Evolutionary conservation across 2,113 vertebrate species (phyloP), one percentile per base, ranked within the genome.

Genomic region (Callorhinus ursinus): DNA sequence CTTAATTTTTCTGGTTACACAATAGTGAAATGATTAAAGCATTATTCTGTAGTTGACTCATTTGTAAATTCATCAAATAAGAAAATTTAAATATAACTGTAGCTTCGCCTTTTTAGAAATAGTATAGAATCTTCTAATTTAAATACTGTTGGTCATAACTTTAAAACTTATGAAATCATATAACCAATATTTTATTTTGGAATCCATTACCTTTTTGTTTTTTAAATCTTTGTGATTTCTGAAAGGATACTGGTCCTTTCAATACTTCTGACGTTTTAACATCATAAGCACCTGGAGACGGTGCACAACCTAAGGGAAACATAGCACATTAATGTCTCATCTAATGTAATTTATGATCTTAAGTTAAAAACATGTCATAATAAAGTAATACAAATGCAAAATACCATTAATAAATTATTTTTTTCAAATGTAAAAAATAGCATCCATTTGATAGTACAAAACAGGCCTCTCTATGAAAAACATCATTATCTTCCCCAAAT

Each of bases 241-340:
- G 99, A 98, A 99, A 99, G 5, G 99, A 99, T 36, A 98, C 98
- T 5, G 98, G 98, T 95, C 99, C 99, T 96, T 98, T 99, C 16
- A 85, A 59, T 10, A 69, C 42, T 0, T 99, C 99, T 42, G 98
- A 98, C 6, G 98, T 69, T 97, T 98, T 99, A n/a, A 99, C 89
- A 15, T 99, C 99, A 67, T 98, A 98, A 77, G 99, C 96, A 12
- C 99, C 99, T 33, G 98, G 99, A 57, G 99, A 90, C 2, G 99
- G 99, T 10, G 98, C 98, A 97, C 98, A 98, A 7, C 98, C 99
- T 99, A 74, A 28, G 98, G 93, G 86, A 79, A 90, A 95, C 10
- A 93, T 0, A 15, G 88, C 36, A 96, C n/a, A 90, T 97, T 69
- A 72, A 74, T 22, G 1, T 57, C 4, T 89, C 9, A 87, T 28